Evolutionary conservation across 64 coral and sea anemone species (phyloP), one percentile per base, ranked within the genome.

Genomic region (Montipora efflorescens): DNA sequence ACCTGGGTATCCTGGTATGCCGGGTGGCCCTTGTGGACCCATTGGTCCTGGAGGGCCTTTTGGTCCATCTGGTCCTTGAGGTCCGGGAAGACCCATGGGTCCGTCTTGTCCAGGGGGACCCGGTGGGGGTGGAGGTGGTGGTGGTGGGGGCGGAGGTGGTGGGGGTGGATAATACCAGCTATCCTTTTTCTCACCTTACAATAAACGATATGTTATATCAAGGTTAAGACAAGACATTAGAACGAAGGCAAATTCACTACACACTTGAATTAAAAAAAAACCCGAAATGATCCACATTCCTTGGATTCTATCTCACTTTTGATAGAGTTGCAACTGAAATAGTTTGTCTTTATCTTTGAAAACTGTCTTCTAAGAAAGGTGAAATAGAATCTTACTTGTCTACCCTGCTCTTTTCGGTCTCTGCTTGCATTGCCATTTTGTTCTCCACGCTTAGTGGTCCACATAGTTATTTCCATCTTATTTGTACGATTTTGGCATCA

Each of bases 1-100:
- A 47, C 94, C 97, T 13, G 97, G 91, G 57, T 93, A 90, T 59
- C 97, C 97, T 2, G 97, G 97, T 18, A 87, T 82, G 4, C 97
- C 97, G 21, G 91, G 80, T 49, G 92, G 97, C 44, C 97, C 97
- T 21, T 91, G 94, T 48, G 87, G 94, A 62, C 94, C 94, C 3
- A 94, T 94, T 36, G 89, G 88, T 48, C 97, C 97, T 77, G 94
- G 94, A n/a, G 94, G 94, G 7, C 97, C 97, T 91, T 98, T 95
- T 73, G 97, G 94, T 62, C 97, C 97, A 28, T 98, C 94, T 9
- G 91, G 94, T 83, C 97, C 97, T 14, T 18, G 91, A 73, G 91
- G 78, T 59, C 97, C 97, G 49, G 91, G 94, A 16, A 78, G 25
- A 77, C 97, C 97, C 77, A 95, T 92, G 21, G 91, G 91, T 78